Base-by-base conservation (phyloP, 2,113 vertebrate genomes). In the Varanus komodoensis region DNA sequence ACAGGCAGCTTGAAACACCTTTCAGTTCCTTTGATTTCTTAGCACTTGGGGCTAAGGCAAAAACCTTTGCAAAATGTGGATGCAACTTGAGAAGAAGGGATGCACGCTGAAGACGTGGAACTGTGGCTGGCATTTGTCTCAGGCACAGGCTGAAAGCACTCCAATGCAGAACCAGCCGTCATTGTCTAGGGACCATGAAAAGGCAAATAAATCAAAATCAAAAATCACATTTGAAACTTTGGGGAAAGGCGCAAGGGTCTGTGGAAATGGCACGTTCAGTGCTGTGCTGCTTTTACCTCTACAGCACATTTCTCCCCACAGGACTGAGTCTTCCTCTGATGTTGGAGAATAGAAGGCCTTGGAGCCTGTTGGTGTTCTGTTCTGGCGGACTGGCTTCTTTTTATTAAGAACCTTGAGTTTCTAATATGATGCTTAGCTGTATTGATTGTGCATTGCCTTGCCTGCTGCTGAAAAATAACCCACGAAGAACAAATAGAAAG, bases 401-500 rank as follows among this genome's bases (percentile, higher is more conserved):
- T 95, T 94, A 92, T 92, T 92, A 92, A 94, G 83, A 88, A 44
- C 73, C 91, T 92, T 89, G 79, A 73, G 91, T 95, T 95, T 89
- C 82, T 94, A 86, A 92, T 87, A 89, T 83, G 89, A 86, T 91
- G 91, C 19, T 94, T 81, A 87, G 91, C 84, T 85, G 92, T 34
- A 89, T 38, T 89, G 86, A 90, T 83, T 79, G 27, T 0, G n/a
- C 90, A 32, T 87, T 92, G 19, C 44, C 29, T 89, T 92, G 19
- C 44, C 29, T 89, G 83, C 75, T 82, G 32, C 0, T 1, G 82
- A 67, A 80, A 80, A 80, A 69, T 64, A 48, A 44, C 27, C 29
- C 34, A 71, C 82, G 29, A 52, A 78, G 81, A 92, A 73, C 93
- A 89, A 88, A 44, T 83, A 83, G 34, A 34, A 89, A 93, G 5